Base-by-base conservation (phyloP, 2,888 invertebrate species). In the Caenorhabditis zanzibari region DNA sequence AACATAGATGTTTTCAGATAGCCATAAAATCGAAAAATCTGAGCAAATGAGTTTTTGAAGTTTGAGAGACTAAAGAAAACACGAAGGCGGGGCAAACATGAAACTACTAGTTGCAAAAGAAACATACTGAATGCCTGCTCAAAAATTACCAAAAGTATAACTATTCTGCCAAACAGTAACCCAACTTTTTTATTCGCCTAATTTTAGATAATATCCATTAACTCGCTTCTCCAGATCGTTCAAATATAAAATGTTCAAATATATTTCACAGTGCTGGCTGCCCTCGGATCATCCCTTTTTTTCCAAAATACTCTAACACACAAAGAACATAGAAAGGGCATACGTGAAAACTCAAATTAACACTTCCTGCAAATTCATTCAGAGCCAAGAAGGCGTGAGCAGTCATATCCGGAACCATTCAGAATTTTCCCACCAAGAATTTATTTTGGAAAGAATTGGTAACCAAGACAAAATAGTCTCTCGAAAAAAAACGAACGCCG, bases 401-500 rank as follows among this genome's bases (percentile, higher is more conserved):
- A 24, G 38, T 22, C 38, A 41, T 61, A 24, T 61, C 41, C 61
- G 61, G 61, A 41, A 38, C 24, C 6, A 61, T 41, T 24, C 38
- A 38, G 19, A 24, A 24, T 14, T 61, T 14, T 61, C 35, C 32
- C 24, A 12, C 41, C 38, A 64, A 10, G 16, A 66, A 66, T 47
- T 64, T 28, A 64, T 14, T 41, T 63, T 63, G 4, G n/a, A 7
- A 14, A 26, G 41, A 14, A 41, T 16, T 54, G 12, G 24, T 28
- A 10, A 24, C 12, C 54, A 26, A 0, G 28, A 54, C 19, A 38
- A 14, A 24, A 35, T 35, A 16, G 64, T 38, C 1, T 2, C 41
- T 24, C 28, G 35, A 32, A 68, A 68, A n/a, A n/a, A 68, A 68
- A 38, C 14, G 66, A 68, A 54, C 22, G 49, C 32, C 49, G 10